These are phyloP conservation scores for Linurgus olivaceus DNA, from an alignment of 2,797 vertebrate species.

Conservation along the genomic window DNA sequence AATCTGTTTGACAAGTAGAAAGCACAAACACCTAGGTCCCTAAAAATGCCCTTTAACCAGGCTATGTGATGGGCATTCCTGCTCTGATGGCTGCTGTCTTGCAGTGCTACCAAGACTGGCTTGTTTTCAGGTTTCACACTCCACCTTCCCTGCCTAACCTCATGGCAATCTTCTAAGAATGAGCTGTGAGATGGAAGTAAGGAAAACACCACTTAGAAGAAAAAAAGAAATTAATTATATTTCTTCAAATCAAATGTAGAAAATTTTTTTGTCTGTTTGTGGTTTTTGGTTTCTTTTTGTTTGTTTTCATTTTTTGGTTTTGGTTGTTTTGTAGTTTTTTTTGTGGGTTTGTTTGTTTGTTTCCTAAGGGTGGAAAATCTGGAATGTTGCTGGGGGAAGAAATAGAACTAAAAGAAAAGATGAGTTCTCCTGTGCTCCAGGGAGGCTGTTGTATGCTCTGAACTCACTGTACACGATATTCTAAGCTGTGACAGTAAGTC, in stretches of 20 bases:
- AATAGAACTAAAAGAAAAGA: not conserved
- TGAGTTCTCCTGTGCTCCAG: not conserved
- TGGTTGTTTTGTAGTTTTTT: no score
- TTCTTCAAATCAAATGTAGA: not conserved
- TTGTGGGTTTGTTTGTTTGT: not conserved
- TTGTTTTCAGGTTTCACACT: not conserved
- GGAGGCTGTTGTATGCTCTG: not conserved
- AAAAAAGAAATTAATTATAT: not conserved
- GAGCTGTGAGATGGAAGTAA: not conserved
- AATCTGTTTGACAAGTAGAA: not conserved
- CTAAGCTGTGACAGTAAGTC: not conserved
- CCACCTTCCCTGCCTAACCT: not conserved
- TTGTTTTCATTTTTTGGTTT: not conserved
- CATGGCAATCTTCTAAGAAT: not conserved
- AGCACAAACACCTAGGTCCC: not conserved
- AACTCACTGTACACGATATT: not conserved
- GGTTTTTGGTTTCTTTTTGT: not conserved
- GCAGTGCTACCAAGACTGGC: not conserved
- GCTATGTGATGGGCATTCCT: not conserved
- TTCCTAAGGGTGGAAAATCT: not conserved
- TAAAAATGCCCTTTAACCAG: not conserved
- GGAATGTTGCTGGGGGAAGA: not conserved
- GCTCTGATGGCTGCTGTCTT: not conserved
- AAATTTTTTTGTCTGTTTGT: not conserved
- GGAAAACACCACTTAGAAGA: not conserved